Base-by-base conservation (phyloP, 2,888 invertebrate species). In the Miltochrista miniata region DNA sequence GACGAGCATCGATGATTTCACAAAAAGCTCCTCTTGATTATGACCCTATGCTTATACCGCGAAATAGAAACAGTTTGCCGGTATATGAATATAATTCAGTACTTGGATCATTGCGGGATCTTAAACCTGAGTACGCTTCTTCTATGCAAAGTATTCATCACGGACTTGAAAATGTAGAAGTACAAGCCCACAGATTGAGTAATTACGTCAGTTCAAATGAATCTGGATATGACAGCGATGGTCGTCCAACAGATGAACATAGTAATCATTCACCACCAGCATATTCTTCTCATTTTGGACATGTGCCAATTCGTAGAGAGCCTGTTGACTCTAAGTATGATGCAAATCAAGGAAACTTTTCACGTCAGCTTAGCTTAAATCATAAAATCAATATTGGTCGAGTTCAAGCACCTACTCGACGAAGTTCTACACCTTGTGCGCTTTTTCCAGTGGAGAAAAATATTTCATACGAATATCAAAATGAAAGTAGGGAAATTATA, bases 151-250 rank as follows among this genome's bases (percentile, higher is more conserved):
- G 91, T 61, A 93, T 93, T 70, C 93, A 93, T 76, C 92, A 92
- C 64, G 88, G 85, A 51, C 90, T 86, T 61, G 93, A 93, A 83
- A 75, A 75, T 45, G 88, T 86, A 66, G 93, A 93, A 85, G 87
- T 93, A 72, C 93, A 93, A 85, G 87, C 93, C 72, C 93, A 94
- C 85, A 92, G 94, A 67, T 85, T 94, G 70, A 94, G 93, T 79
- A 95, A 95, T 84, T 96, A 96, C 81, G 94, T 96, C 44, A 96
- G 96, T 83, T 96, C 96, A 40, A 96, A 96, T 81, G 96, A 96
- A 85, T 96, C 96, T 43, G 96, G 96, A 37, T 96, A 96, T 78
- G 96, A 96, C 75, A 96, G 96, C 81, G 96, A 96, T 77, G 94
- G 95, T 45, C 93, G 93, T 58, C 92, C 92, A 35, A 92, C 90